These are phyloP conservation scores for Capromys pilorides DNA, from an alignment of 2,797 vertebrate genomes.

Conservation along the genomic window DNA sequence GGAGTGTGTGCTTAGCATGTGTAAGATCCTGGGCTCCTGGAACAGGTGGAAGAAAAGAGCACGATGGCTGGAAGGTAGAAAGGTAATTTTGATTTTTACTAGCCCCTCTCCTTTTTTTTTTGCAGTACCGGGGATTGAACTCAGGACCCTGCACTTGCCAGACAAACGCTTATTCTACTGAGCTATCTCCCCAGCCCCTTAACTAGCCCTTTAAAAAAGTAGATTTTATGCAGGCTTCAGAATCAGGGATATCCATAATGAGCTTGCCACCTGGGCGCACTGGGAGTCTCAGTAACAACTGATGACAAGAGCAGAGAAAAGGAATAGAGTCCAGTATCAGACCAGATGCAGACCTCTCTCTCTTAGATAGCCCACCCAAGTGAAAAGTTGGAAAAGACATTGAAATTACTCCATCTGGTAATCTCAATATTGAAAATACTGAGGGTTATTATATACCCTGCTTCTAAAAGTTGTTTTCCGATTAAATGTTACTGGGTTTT, in stretches of 20 bases:
- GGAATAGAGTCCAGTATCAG: neutral
- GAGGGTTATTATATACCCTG: neutral
- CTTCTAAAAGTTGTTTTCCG: neutral
- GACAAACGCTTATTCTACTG: too few relatives aligned
- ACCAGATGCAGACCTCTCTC: neutral
- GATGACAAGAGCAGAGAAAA: neutral
- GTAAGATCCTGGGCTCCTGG: neutral
- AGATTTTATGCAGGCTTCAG: neutral
- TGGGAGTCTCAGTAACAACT: neutral
- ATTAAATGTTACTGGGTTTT: neutral
- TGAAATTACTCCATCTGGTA: neutral
- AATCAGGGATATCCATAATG: neutral
- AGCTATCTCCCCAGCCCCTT: too few relatives aligned
- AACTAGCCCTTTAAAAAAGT: neutral
- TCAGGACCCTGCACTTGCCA: too few relatives aligned
- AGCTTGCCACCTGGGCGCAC: neutral
- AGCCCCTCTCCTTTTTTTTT: too few relatives aligned
- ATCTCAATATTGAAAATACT: neutral
- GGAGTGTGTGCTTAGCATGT: neutral
- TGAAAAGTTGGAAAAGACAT: neutral
- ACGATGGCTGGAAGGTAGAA: neutral
- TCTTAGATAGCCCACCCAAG: neutral
- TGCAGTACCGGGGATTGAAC: too few relatives aligned
- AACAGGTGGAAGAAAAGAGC: neutral
- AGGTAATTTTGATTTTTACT: neutral